These are phyloP conservation scores for Zoanthus solanderi DNA, from an alignment of 92 coral and sea anemone species.

Conservation along the genomic window DNA sequence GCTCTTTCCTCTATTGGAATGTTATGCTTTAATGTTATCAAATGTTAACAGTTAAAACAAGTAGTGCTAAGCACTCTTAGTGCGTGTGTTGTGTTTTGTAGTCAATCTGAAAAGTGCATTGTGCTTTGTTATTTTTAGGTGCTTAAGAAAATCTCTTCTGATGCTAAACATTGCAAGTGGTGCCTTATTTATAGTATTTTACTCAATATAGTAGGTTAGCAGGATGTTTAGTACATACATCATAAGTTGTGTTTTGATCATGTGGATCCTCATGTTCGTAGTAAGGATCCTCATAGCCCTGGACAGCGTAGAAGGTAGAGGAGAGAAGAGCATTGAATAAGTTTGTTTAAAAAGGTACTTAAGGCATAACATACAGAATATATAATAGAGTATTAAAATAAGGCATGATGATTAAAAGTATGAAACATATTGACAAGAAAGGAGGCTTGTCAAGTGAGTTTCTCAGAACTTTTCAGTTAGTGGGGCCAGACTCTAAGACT, in stretches of 20 bases:
- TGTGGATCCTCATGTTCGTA: conserved; percentile 45
- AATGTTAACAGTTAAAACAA: no score
- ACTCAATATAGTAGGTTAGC: background rate
- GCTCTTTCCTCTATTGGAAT: no score
- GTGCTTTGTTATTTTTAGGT: background rate
- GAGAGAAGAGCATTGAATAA: conserved; percentile 12
- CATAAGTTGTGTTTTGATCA: conserved; percentile 35
- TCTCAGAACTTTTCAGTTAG: no score
- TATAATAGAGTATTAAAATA: background rate
- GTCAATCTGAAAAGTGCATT: no score
- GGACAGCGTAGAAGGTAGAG: conserved; percentile 1
- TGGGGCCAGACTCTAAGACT: no score
- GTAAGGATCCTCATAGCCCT: conserved; percentile 51
- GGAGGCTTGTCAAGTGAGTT: no score
- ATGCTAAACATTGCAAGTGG: background rate
- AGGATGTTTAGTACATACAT: conserved; percentile 28
- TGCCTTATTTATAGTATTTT: background rate
- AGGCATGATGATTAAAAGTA: no score
- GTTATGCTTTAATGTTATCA: no score
- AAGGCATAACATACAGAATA: background rate
- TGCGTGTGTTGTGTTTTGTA: no score
- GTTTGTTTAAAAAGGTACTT: background rate
- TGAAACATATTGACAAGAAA: no score
- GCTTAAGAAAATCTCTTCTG: background rate
- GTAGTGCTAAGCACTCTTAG: no score